Evolutionary conservation across 2,888 invertebrate genomes (phyloP), one percentile per base, ranked within the genome.

Genomic region (Lathronympha strigana): DNA sequence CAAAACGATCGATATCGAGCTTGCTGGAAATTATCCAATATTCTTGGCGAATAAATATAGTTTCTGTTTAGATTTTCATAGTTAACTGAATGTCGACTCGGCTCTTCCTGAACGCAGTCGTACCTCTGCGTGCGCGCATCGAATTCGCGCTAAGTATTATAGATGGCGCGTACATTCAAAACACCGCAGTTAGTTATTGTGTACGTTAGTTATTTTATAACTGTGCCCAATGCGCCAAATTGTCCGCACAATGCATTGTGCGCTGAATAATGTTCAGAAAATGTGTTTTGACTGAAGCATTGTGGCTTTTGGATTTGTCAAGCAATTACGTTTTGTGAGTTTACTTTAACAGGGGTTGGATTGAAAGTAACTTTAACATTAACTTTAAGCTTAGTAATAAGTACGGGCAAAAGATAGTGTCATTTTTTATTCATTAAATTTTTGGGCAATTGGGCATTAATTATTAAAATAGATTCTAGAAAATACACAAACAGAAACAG

Each of bases 141-240:
- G 55, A 55, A 55, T 55, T 25, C 40, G n/a, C 38, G 50, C 51
- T 61, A 61, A 61, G 61, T 21, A 51, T 61, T 61, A 53, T 61
- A 53, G 51, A 61, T 61, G 61, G 50, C 25, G 40, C 55, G 55
- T 17, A 55, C 40, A 28, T 13, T 55, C 55, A 40, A 40, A 55
- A 43, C 25, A 55, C 40, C 55, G 17, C 25, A 4, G 47, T 47
- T 23, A 47, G n/a, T 47, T 47, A 23, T 47, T 47, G 47, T 47
- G 5, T 25, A 15, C 28, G 40, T 55, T 55, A 55, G 28, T 55
- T 55, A 55, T 55, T 55, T 55, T 55, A 55, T 55, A 55, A 55
- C 55, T 55, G 55, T 55, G 55, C 55, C 40, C 55, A 55, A 55
- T 55, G 55, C 55, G 53, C 53, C 53, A 43, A 55, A 55, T 55